phyloP scores from a whole-genome alignment of 2,888 invertebrate species.

The Ametastegia equiseti region DNA sequence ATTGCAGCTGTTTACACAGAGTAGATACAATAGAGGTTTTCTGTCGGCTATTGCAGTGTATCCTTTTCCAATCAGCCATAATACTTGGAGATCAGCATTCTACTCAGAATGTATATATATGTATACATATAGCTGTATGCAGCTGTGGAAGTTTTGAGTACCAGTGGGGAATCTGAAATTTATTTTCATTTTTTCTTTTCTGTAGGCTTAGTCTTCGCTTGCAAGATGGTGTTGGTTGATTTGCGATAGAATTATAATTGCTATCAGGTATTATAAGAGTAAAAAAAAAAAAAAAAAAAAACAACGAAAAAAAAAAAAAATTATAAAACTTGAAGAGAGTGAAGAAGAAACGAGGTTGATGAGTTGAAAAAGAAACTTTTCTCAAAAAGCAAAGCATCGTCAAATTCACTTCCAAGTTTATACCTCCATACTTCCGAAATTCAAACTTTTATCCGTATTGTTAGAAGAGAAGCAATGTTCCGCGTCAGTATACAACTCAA shows the following conservation, averaged over 20 bases:
- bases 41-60: neutral
- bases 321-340: neutral
- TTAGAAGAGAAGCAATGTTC: slow-evolving; percentile 6
- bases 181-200: neutral
- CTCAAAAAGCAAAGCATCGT: neutral
- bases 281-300: no score
- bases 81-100: slow-evolving; percentile 19
- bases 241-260: neutral
- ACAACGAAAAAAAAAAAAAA: neutral
- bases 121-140: neutral
- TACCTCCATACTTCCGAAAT: slow-evolving; percentile 10
- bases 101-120: slow-evolving; percentile 19
- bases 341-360: neutral
- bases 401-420: neutral
- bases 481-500: neutral
- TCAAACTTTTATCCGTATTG: slow-evolving; percentile 2
- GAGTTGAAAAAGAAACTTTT: neutral
- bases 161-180: neutral
- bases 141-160: neutral
- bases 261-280: no score
- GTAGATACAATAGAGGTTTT: neutral
- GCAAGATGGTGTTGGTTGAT: neutral
- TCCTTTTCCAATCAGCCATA: neutral
- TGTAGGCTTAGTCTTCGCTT: neutral
- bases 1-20: neutral